Evolutionary conservation across 2,888 invertebrate genomes (phyloP).

Genomic region (Salticus scenicus): DNA sequence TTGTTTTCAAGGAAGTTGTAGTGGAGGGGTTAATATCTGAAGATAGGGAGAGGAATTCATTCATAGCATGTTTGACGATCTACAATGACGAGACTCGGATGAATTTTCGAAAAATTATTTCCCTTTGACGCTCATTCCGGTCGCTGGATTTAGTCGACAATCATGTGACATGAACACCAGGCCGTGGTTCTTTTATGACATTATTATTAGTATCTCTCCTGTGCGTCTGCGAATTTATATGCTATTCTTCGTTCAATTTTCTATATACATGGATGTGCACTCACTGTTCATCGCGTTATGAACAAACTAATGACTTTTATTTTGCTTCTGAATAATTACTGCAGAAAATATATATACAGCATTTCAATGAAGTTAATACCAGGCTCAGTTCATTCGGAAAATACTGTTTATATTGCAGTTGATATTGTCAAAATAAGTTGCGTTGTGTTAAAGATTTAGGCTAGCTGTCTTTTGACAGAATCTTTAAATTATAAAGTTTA

Average conservation of each 20-base stretch:
- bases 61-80: slow-evolving; percentile 48
- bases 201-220: slow-evolving; percentile 12
- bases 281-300: not conserved
- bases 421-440: too few relatives aligned
- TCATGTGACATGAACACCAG: slow-evolving; percentile 16
- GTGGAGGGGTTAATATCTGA: slow-evolving; percentile 46
- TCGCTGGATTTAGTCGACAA: slow-evolving; percentile 18
- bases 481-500: too few relatives aligned
- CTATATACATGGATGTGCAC: not conserved
- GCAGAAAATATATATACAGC: not conserved
- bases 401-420: not conserved
- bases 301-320: not conserved
- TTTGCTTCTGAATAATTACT: not conserved
- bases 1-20: slow-evolving; percentile 51
- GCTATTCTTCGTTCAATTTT: not conserved
- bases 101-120: slow-evolving; percentile 38
- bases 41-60: slow-evolving; percentile 33
- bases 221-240: not conserved
- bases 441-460: too few relatives aligned
- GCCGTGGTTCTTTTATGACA: slow-evolving; percentile 11
- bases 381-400: not conserved
- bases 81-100: slow-evolving; percentile 25
- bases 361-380: not conserved
- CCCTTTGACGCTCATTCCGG: slow-evolving; percentile 20
- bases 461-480: too few relatives aligned